Percentiles rank a stretch among this genome's conserved stretches.
These are phyloP conservation scores for Glyptemys insculpta DNA, from an alignment of 2,797 vertebrate genomes.

Conservation along the genomic window DNA sequence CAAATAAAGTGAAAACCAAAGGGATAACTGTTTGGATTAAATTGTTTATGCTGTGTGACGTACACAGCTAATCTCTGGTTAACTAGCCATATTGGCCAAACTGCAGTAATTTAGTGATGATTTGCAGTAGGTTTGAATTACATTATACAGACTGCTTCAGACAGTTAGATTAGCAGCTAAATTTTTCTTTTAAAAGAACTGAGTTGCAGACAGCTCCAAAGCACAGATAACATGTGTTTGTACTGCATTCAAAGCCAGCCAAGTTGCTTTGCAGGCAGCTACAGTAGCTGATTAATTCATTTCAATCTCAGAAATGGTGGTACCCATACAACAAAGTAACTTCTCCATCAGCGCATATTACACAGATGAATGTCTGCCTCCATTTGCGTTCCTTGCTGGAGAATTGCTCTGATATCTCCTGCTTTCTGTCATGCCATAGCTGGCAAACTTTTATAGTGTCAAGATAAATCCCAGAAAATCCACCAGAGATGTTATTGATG, in stretches of 20 bases:
- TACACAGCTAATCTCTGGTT: constrained; percentile 16
- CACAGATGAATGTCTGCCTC: neutral
- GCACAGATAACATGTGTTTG: neutral
- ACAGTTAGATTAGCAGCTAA: neutral
- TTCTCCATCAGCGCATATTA: neutral
- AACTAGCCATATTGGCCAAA: constrained; percentile 3
- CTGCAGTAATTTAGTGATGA: neutral
- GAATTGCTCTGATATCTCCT: neutral
- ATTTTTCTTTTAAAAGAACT: neutral
- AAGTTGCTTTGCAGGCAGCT: neutral
- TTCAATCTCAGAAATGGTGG: neutral
- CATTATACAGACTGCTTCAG: neutral
- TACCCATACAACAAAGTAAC: neutral
- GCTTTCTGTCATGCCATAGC: neutral
- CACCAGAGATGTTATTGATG: neutral
- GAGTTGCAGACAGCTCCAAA: neutral
- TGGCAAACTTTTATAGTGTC: neutral
- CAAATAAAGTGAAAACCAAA: constrained; percentile 27
- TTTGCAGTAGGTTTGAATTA: neutral
- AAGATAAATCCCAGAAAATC: neutral
- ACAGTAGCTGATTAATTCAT: constrained; percentile 14
- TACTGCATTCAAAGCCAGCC: neutral
- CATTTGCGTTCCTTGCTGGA: neutral
- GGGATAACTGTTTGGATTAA: neutral
- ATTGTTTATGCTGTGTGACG: neutral